Base-by-base conservation (phyloP, 2,888 invertebrate genomes). In the Acanthopleura granulata region DNA sequence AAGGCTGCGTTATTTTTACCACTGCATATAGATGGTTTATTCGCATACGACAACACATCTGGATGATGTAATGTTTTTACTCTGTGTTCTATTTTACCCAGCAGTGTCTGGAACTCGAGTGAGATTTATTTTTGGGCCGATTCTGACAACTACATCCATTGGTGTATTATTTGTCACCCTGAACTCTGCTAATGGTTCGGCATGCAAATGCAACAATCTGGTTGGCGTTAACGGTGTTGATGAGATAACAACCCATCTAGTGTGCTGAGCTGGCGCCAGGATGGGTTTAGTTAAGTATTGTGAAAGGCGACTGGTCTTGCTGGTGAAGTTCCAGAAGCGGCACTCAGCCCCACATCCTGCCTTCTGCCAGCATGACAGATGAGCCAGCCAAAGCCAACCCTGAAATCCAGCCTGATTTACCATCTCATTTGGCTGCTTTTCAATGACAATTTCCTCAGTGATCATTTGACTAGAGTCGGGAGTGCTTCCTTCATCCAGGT, bases 321-420 rank as follows among this genome's bases (percentile, higher is more conserved):
- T 57, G 57, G 3, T 57, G 22, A 57, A 57, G 76, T 74, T 73
- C 29, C 22, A 76, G 76, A 75, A 76, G 75, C 62, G 75, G 76
- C 80, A 80, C 80, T 80, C 78, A 78, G 75, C 50, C 70, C 30
- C 29, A 27, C 29, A 66, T 66, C 66, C 66, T 66, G 66, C 29
- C 66, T 22, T 15, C 22, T 66, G 25, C 25, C 29, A 22, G 16
- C 16, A 25, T 66, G 66, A 66, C 66, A 66, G 66, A 66, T 27
- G 66, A 66, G 25, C 29, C 22, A 66, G 22, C 22, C 25, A 16
- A 25, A 66, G 66, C 29, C 22, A 66, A 6, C 22, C 3, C 66
- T 6, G 22, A 27, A 66, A 40, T 66, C 25, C 66, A 22, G 15
- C 66, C 66, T 66, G 66, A 66, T 66, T 66, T 27, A 66, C 66